These are phyloP conservation scores for Gavialis gangeticus DNA, from an alignment of 2,113 vertebrate genomes.

Conservation along the genomic window DNA sequence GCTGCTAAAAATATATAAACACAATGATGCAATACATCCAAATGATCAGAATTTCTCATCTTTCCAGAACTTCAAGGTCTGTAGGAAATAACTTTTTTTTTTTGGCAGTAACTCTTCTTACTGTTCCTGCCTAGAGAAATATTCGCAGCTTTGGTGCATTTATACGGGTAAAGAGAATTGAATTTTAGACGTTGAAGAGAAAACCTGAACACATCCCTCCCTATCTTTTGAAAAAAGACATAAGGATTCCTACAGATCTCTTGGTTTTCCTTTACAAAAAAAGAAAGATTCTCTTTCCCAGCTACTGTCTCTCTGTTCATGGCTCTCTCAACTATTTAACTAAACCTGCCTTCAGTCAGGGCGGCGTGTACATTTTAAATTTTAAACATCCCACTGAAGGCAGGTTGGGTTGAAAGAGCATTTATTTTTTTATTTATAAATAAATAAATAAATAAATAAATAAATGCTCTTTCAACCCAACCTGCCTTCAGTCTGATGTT, in stretches of 20 bases:
- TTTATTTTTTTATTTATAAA: too few species aligned
- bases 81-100: neutral
- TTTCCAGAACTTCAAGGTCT: neutral
- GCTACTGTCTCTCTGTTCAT: rapidly evolving
- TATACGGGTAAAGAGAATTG: rapidly evolving
- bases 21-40: neutral
- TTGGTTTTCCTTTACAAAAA: neutral
- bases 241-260: neutral
- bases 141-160: neutral
- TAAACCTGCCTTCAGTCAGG: too few species aligned
- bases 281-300: neutral
- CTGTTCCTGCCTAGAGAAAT: neutral
- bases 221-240: neutral
- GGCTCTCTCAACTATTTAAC: neutral
- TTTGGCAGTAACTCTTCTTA: neutral
- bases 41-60: neutral
- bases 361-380: neutral
- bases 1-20: neutral
- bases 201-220: neutral
- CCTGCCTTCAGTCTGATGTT: too few species aligned
- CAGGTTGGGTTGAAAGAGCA: neutral
- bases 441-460: too few species aligned
- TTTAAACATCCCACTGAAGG: neutral
- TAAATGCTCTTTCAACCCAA: too few species aligned
- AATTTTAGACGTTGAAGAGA: neutral